Evolutionary conservation across 2,797 vertebrate genomes (phyloP).

Genomic region (Lerista edwardsae): DNA sequence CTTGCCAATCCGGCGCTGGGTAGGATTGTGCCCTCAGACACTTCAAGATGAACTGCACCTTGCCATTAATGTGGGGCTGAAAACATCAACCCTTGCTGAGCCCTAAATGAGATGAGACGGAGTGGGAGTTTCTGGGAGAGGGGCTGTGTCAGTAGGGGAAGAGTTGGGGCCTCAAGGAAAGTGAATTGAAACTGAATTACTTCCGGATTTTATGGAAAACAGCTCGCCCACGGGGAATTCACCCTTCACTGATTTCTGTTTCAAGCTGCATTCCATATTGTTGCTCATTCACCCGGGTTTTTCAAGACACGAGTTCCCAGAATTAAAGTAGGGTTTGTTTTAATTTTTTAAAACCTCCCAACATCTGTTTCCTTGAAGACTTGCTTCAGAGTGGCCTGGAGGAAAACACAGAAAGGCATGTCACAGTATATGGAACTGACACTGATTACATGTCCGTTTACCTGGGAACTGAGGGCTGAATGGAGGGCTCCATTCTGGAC

Average conservation of each 20-base stretch:
- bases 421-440: constrained; percentile 25
- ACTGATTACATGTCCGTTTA: constrained; percentile 61
- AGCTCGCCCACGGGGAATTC: too few relatives aligned
- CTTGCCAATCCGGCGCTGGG: too few relatives aligned
- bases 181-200: too few relatives aligned
- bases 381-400: constrained; percentile 51
- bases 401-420: constrained; percentile 54
- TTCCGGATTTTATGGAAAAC: too few relatives aligned
- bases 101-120: too few relatives aligned
- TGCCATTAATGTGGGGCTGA: not conserved
- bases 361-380: constrained; percentile 57
- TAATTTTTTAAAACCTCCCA: constrained; percentile 67
- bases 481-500: constrained; percentile 36
- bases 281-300: constrained; percentile 50
- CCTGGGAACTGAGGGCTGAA: constrained; percentile 44
- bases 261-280: constrained; percentile 58
- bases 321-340: constrained; percentile 62
- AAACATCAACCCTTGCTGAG: not conserved
- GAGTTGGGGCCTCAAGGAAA: too few relatives aligned
- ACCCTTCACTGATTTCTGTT: not conserved
- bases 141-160: too few relatives aligned
- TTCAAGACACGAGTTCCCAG: constrained; percentile 53
- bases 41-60: not conserved
- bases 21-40: not conserved
- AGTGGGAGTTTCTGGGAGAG: too few relatives aligned